phyloP scores from a whole-genome alignment of 2,113 vertebrate species.

The Onychostruthus taczanowskii region DNA sequence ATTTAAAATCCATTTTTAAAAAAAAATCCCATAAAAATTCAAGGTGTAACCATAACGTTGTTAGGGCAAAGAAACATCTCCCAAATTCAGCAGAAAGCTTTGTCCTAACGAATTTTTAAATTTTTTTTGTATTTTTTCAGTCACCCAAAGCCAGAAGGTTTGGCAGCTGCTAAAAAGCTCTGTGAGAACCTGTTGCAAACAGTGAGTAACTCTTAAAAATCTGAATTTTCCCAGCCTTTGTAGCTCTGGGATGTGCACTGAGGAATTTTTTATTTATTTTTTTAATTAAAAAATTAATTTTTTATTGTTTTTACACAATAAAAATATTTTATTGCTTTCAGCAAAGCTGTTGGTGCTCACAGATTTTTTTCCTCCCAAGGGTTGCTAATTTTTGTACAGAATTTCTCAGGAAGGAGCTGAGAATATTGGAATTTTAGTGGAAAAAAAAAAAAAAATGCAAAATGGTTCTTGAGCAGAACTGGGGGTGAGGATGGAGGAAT shows the following conservation, averaged over 20 bases:
- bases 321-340: not conserved
- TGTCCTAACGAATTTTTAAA: not conserved
- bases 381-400: not conserved
- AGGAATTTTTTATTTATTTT: not conserved
- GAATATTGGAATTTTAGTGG: not conserved
- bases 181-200: conserved; percentile 97
- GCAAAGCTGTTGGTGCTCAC: not conserved
- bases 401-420: not conserved
- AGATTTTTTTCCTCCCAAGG: not conserved
- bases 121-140: conserved; percentile 63
- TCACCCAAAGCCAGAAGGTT: conserved; percentile 95
- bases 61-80: not conserved
- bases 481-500: too few species aligned
- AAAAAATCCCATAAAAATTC: not conserved
- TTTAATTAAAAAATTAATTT: too few species aligned
- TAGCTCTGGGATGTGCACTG: not conserved
- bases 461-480: not conserved
- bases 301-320: too few species aligned
- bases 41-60: rapidly evolving
- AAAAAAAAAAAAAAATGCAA: not conserved
- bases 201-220: conserved; percentile 73
- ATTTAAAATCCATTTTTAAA: too few species aligned
- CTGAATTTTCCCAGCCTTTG: not conserved
- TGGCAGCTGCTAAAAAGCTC: conserved; percentile 93
- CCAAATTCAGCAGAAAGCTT: not conserved